Base-by-base conservation (phyloP, 1,140 invertebrate species). In the Matsumurasca onukii region DNA sequence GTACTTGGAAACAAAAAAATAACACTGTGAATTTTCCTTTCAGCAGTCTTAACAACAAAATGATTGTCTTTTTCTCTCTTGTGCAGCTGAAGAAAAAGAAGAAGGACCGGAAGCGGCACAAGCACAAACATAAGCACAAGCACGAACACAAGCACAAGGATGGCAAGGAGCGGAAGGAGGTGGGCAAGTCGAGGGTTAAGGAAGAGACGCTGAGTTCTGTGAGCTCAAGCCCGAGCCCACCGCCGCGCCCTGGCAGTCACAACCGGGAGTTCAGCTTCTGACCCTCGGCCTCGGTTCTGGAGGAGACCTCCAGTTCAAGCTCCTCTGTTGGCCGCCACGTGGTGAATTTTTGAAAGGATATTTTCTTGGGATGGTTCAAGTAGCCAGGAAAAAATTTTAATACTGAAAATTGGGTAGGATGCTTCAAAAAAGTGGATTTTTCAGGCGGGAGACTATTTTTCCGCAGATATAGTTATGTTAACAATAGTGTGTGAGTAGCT, bases 21-120 rank as follows among this genome's bases (percentile, higher is more conserved):
- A 5, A 39, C 34, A 39, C 34, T 39, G 34, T 39, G 17, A n/a
- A n/a, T n/a, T n/a, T n/a, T n/a, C n/a, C n/a, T n/a, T n/a, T n/a
- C 86, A 30, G 87, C 89, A 13, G 76, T 91, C 52, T 89, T 39
- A 39, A 39, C 5, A 39, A 9, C 17, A 39, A 39, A 39, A 39
- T 39, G 5, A 39, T 39, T 39, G 34, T 39, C 5, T 9, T 39
- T 49, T 31, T 20, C 30, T 3, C 17, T 62, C 17, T 24, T 3
- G 25, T 79, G 72, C 74, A 89, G 85, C 79, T 85, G 71, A 91
- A 92, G 76, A 91, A 91, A 75, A 90, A 89, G 78, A 91, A 92
- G 74, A 91, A 93, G 74, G 88, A 93, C 64, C 92, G 92, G 75
- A 90, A 92, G 78, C 91, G 91, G 75, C 87, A 91, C 72, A 91